A percentile compares a stretch with the other conserved stretches of the same genome.
Conservation (phyloP, 2,113 vertebrate species). For the Stegastes partitus region DNA sequence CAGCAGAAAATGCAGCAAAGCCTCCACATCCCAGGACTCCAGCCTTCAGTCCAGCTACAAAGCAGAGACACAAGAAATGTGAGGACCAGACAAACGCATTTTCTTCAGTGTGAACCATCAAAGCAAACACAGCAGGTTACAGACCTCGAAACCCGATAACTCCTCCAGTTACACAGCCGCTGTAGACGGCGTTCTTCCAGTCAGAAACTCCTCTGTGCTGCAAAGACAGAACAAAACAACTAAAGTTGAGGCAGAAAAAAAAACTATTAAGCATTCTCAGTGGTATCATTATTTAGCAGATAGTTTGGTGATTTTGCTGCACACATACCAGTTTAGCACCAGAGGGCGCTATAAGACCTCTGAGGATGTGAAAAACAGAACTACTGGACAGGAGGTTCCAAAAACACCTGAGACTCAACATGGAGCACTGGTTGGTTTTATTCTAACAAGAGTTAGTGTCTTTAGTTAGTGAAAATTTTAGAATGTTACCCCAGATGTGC, state of each 20-base stretch:
- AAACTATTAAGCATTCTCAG: background rate
- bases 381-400: no score
- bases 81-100: background rate
- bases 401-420: background rate
- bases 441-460: no score
- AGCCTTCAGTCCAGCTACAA: slow-evolving; percentile 92
- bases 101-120: background rate
- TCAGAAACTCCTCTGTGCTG: slow-evolving; percentile 96
- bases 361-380: background rate
- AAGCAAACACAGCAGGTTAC: slow-evolving; percentile 48
- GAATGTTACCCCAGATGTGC: no score
- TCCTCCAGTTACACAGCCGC: slow-evolving; percentile 96
- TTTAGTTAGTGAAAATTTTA: no score
- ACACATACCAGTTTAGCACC: slow-evolving; percentile 3
- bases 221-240: slow-evolving; percentile 30
- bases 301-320: no score
- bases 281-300: background rate
- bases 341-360: slow-evolving; percentile 45
- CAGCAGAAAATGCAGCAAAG: slow-evolving; percentile 97
- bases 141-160: slow-evolving; percentile 95
- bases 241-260: background rate
- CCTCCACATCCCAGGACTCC: slow-evolving; percentile 95
- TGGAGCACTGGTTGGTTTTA: no score
- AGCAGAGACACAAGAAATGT: background rate
- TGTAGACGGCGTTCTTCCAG: slow-evolving; percentile 97